Percentiles rank a stretch among this genome's conserved stretches.
phyloP scores from a whole-genome alignment of 92 coral and sea anemone genomes.

The Epizoanthus illoricatus region DNA sequence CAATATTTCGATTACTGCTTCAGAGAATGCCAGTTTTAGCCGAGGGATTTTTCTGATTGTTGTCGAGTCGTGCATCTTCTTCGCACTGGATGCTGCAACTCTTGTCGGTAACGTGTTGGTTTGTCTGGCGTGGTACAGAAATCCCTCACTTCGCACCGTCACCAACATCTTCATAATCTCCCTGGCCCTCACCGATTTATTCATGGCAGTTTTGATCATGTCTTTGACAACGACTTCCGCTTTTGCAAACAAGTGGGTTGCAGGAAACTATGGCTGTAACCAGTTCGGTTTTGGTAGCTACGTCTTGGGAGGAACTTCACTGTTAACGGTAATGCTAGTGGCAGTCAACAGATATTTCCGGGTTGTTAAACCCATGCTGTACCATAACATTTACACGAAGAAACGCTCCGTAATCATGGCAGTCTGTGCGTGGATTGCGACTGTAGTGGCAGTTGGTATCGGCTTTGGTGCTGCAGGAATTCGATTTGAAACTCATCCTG shows the following conservation, averaged over 20 bases:
- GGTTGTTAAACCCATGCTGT: background rate
- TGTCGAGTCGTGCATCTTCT: too few species aligned
- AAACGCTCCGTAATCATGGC: background rate
- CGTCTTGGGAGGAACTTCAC: background rate
- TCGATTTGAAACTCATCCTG: background rate
- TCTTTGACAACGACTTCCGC: background rate
- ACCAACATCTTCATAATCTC: background rate
- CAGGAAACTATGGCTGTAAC: background rate
- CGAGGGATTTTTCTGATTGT: too few species aligned
- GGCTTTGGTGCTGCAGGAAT: background rate
- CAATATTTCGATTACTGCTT: too few species aligned
- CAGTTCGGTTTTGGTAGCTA: background rate
- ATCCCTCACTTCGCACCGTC: background rate
- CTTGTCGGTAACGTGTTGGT: background rate
- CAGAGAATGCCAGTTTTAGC: too few species aligned
- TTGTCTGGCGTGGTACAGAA: background rate
- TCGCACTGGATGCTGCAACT: too few species aligned
- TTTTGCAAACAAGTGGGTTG: background rate
- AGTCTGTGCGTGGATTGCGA: background rate
- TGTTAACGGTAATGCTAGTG: background rate
- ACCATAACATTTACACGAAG: background rate
- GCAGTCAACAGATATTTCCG: slow-evolving; percentile 5
- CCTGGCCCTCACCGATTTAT: background rate
- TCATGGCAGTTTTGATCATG: background rate
- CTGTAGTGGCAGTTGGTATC: background rate